Percentiles rank a stretch among this genome's conserved stretches.
Evolutionary conservation across 2,113 vertebrate genomes (phyloP).

Genomic region (Mus pahari): DNA sequence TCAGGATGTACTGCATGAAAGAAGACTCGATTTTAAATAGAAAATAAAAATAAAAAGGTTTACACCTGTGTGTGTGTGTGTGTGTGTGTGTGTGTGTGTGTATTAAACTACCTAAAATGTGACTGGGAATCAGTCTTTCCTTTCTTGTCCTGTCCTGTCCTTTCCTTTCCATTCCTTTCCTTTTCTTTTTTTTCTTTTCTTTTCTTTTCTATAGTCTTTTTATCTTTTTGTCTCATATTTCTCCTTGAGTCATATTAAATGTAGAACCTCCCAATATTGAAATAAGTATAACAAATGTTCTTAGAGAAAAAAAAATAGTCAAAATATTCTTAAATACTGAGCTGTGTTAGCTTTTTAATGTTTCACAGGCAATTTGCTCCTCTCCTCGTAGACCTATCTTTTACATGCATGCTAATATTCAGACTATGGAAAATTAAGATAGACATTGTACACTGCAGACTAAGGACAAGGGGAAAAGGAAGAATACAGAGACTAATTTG

Average conservation of each 20-base stretch:
- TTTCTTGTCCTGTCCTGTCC: too few relatives aligned
- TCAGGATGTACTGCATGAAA: background rate
- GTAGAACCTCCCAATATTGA: background rate
- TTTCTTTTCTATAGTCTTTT: background rate
- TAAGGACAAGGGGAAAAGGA: background rate
- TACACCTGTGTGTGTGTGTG: background rate
- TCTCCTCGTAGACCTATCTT: background rate
- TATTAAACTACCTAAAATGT: background rate
- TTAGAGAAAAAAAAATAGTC: background rate
- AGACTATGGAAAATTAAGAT: background rate
- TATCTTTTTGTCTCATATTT: background rate
- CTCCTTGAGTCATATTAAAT: background rate
- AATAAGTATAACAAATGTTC: background rate
- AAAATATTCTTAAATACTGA: background rate
- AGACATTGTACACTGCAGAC: background rate
- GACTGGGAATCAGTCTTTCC: too few relatives aligned
- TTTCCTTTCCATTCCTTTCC: too few relatives aligned
- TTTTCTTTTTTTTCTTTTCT: too few relatives aligned
- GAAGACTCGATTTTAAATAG: background rate
- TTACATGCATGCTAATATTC: background rate
- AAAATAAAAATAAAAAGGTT: background rate
- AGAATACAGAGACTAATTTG: background rate
- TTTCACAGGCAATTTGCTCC: background rate
- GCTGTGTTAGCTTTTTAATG: background rate
- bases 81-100: background rate